Evolutionary conservation across 2,797 vertebrate species (phyloP), one percentile per base, ranked within the genome.

Genomic region (Sebastolobus altivelis): DNA sequence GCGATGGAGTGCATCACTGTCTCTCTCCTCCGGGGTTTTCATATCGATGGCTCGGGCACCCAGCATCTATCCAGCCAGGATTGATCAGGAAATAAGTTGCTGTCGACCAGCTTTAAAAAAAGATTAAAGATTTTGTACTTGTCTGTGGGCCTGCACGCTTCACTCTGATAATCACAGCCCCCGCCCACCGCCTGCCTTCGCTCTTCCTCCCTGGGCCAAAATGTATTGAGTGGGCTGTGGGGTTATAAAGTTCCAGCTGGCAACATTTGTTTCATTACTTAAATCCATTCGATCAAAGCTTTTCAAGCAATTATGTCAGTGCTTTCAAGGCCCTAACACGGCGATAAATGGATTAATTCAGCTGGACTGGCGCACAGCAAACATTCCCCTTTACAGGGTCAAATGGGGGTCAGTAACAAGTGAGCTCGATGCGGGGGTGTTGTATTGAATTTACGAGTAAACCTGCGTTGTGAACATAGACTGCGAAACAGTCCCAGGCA

Each of bases 181-280:
- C 72, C 61, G 65, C 25, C 66, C 79, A 55, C 55, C 65, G 33
- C 76, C 59, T 8, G 31, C 8, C 72, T 75, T 54, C 8, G 13
- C 52, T 67, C 43, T 61, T 75, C 61, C 72, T 77, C 79, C 72
- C 27, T 65, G 77, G 72, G 75, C 85, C 80, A 82, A 62, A 87
- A 84, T 86, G 80, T 88, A 87, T 91, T 75, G 87, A 92, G 92
- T 91, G 77, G 88, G 82, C 82, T 69, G 78, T 14, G 22, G 65
- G 83, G 88, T 93, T 91, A 88, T 86, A 83, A 93, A 92, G 86
- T 93, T 93, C 86, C 88, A 92, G 86, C 85, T 89, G 88, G 85
- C 84, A 91, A 87, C 88, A 88, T 94, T 94, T 94, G 89, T 94
- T 94, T 92, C 93, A 94, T 94, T 93, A 91, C 92, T 92, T 89